Percentiles rank a stretch among this genome's conserved stretches.
Evolutionary conservation across 2,113 vertebrate species (phyloP).

Genomic region (Phrynosoma blainvillii): DNA sequence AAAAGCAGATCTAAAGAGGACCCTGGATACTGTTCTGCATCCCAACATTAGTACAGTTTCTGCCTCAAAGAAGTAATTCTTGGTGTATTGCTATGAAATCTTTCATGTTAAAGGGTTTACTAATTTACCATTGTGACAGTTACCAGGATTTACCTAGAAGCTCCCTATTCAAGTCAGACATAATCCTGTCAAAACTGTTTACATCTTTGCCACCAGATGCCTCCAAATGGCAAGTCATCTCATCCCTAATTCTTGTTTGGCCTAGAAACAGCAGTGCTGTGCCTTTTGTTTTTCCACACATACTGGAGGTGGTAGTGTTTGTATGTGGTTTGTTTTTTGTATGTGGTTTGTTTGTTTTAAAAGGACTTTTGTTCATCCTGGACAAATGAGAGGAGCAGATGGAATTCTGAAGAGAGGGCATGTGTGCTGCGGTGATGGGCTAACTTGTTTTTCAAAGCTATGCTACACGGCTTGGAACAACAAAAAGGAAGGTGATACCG

Average conservation of each 20-base stretch:
- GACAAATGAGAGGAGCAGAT: constrained; percentile 56
- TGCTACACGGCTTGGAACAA: constrained; percentile 8
- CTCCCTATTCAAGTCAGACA: too few species aligned
- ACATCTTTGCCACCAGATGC: background rate
- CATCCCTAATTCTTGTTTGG: constrained; percentile 31
- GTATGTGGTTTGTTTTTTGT: background rate
- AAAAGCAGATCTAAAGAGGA: background rate
- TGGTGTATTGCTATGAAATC: background rate
- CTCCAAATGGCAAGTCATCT: constrained; percentile 26
- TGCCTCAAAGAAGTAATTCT: background rate
- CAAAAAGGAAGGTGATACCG: constrained; percentile 39
- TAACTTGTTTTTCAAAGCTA: constrained; percentile 24
- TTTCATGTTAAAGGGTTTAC: too few species aligned
- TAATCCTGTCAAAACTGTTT: background rate
- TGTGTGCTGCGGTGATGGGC: constrained; percentile 4
- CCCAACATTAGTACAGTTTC: background rate
- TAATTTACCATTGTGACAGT: background rate
- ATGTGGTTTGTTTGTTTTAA: background rate
- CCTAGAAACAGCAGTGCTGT: constrained; percentile 47
- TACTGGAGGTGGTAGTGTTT: constrained; percentile 8
- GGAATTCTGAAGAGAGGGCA: constrained; percentile 43
- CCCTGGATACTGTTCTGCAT: background rate
- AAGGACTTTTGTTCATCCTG: constrained; percentile 56
- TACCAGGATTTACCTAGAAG: background rate
- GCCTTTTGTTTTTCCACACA: constrained; percentile 44